phyloP scores from a whole-genome alignment of 2,113 vertebrate species.

The Climacteris rufus region DNA sequence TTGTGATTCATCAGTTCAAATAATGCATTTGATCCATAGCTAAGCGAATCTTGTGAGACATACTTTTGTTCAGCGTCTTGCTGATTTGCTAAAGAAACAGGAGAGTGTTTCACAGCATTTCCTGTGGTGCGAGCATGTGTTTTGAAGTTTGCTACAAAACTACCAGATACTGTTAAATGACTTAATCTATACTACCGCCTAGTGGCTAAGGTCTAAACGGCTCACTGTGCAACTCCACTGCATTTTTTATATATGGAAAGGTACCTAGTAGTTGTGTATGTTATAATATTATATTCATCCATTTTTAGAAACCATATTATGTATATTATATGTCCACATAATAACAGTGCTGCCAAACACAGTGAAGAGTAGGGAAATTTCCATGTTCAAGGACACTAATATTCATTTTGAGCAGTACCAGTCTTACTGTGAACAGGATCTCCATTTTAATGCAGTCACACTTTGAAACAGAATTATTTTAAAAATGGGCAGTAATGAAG shows the following conservation, averaged over 20 bases:
- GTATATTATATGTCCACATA: background rate
- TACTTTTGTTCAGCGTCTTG: background rate
- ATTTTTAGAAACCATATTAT: background rate
- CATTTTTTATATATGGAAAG: fast-evolving
- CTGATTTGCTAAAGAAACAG: background rate
- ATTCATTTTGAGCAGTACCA: background rate
- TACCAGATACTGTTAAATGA: background rate
- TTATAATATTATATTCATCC: background rate
- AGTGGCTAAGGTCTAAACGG: background rate
- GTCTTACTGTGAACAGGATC: background rate
- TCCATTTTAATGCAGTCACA: fast-evolving
- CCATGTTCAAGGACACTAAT: background rate
- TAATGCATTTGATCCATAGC: background rate
- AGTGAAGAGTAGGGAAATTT: background rate
- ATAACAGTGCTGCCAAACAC: background rate
- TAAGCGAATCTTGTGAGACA: background rate
- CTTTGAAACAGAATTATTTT: background rate
- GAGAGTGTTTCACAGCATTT: background rate
- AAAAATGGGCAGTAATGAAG: background rate
- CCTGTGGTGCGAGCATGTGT: background rate
- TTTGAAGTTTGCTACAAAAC: background rate
- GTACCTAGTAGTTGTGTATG: background rate
- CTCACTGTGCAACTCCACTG: background rate
- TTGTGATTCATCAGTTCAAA: background rate
- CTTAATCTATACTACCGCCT: slow-evolving; percentile 23